Evolutionary conservation across 1,140 invertebrate species (phyloP).

Genomic region (Condylostylus longicornis): DNA sequence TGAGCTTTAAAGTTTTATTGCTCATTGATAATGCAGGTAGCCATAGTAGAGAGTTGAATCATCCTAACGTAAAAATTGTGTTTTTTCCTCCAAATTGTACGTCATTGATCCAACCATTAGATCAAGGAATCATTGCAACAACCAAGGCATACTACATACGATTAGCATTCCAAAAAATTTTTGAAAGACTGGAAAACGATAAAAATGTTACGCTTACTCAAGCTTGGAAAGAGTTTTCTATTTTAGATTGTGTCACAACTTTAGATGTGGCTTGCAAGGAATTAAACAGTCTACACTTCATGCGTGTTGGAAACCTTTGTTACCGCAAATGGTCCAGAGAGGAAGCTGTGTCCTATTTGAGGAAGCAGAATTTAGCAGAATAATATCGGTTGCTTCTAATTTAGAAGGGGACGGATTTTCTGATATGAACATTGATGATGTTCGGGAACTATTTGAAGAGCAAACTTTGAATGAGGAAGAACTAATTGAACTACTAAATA

Average conservation of each 20-base stretch:
- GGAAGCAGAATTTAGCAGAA: conserved; percentile 10
- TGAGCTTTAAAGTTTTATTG: conserved; percentile 33
- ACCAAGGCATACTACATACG: conserved; percentile 15
- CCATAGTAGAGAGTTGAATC: conserved; percentile 20
- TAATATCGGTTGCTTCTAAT: too few species aligned
- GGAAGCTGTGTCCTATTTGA: conserved; percentile 7
- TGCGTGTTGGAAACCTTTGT: conserved; percentile 13
- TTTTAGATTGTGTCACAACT: conserved; percentile 12
- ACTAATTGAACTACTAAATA: neutral
- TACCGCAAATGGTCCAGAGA: conserved; percentile 9
- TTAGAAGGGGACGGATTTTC: neutral
- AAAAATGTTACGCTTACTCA: conserved; percentile 2
- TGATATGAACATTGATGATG: neutral
- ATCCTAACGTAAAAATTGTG: conserved; percentile 29
- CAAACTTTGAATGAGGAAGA: neutral
- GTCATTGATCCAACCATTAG: conserved; percentile 34
- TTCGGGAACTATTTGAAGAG: neutral
- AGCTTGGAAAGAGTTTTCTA: conserved; percentile 16
- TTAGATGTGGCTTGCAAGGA: conserved; percentile 11
- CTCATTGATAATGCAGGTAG: conserved; percentile 33
- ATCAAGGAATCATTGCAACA: conserved; percentile 27
- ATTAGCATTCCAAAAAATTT: conserved; percentile 11
- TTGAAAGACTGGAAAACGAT: conserved; percentile 7
- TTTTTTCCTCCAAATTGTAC: conserved; percentile 31
- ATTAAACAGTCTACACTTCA: conserved; percentile 13